Evolutionary conservation across 2,113 vertebrate species (phyloP).

Genomic region (Stercorarius parasiticus): DNA sequence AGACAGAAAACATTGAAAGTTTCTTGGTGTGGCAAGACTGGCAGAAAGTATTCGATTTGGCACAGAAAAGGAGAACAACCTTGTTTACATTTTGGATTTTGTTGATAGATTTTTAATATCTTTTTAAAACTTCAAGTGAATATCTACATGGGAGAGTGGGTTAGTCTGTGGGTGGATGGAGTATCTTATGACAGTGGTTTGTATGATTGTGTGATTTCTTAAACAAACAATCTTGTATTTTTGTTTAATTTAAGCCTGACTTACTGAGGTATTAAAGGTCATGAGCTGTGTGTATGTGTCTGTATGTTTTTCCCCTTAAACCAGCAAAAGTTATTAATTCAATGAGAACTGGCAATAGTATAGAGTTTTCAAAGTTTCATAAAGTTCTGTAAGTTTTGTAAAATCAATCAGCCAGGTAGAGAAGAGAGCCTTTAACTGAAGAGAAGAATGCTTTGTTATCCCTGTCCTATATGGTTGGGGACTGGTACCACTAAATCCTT

Average conservation of each 20-base stretch:
- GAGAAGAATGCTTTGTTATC: not conserved
- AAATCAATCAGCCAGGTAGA: not conserved
- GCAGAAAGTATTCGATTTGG: not conserved
- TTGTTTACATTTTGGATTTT: not conserved
- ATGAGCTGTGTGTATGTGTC: not conserved
- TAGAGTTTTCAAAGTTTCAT: not conserved
- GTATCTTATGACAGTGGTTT: not conserved
- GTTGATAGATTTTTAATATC: not conserved
- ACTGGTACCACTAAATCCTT: not conserved
- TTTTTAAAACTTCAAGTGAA: not conserved
- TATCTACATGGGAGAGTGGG: not conserved
- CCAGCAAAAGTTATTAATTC: not conserved
- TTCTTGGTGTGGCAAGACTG: not conserved
- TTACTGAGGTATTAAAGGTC: not conserved
- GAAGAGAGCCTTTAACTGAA: not conserved
- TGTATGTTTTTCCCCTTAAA: not conserved
- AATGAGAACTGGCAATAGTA: not conserved
- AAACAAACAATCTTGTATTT: not conserved
- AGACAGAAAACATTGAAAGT: not conserved
- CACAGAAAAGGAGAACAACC: not conserved
- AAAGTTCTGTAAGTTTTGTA: not conserved
- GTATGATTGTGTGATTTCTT: not conserved
- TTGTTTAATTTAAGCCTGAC: not conserved
- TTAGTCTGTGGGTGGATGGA: not conserved
- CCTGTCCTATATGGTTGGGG: accelerated